Percentiles rank a stretch among this genome's conserved stretches.
phyloP scores from a whole-genome alignment of 2,797 vertebrate genomes.

The Phataginus tricuspis region DNA sequence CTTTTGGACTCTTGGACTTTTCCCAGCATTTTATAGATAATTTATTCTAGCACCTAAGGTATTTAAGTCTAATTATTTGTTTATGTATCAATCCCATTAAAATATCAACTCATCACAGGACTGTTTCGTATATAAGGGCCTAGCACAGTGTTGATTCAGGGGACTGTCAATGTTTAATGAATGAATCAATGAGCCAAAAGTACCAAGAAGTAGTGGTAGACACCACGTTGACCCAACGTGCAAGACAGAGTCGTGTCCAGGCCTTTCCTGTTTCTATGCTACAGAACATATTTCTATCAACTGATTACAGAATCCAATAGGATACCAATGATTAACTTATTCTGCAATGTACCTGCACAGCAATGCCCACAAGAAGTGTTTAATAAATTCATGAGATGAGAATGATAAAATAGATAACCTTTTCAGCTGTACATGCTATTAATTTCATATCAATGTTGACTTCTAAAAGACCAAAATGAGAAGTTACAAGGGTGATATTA shows the following conservation, averaged over 20 bases:
- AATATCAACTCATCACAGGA: conserved; percentile 29
- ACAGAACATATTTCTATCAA: conserved; percentile 1
- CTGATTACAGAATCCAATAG: background rate
- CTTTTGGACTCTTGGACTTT: background rate
- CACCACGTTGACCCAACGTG: background rate
- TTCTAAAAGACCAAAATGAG: background rate
- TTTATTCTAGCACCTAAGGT: background rate
- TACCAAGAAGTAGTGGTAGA: background rate
- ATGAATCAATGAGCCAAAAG: background rate
- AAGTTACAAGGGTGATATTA: conserved; percentile 51
- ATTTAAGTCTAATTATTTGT: conserved; percentile 63
- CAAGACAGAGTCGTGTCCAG: background rate
- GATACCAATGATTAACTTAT: conserved; percentile 1
- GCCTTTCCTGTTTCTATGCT: background rate
- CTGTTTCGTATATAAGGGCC: background rate
- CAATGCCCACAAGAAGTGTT: background rate
- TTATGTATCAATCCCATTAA: conserved; percentile 33
- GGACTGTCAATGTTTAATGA: conserved; percentile 29
- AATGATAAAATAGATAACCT: background rate
- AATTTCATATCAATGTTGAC: background rate
- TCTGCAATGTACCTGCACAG: background rate
- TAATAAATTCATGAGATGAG: conserved; percentile 14
- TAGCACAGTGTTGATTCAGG: conserved; percentile 14
- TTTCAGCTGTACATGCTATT: background rate
- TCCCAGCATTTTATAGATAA: background rate